Percentiles rank a stretch among this genome's conserved stretches.
These are phyloP conservation scores for Porites divaricata DNA, from an alignment of 92 coral and sea anemone species.

Conservation along the genomic window DNA sequence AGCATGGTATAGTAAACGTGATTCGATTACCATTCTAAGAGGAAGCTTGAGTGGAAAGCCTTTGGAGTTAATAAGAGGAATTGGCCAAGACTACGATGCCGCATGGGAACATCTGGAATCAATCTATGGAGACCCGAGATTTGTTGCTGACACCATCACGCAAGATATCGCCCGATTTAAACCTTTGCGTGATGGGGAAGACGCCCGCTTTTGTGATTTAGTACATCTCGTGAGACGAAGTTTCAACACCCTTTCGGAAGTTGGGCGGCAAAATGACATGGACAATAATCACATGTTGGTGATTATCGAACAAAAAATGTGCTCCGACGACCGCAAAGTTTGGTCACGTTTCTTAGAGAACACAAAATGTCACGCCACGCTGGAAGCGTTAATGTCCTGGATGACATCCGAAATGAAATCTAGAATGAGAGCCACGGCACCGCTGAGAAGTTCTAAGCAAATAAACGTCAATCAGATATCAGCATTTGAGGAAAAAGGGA, in stretches of 20 bases:
- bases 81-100: constrained; percentile 70
- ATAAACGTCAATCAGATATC: neutral
- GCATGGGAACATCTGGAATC: constrained; percentile 72
- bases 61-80: constrained; percentile 66
- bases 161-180: too few relatives aligned
- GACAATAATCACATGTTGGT: constrained; percentile 61
- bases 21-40: constrained; percentile 65
- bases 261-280: constrained; percentile 57
- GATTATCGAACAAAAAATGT: constrained; percentile 56
- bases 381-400: constrained; percentile 50
- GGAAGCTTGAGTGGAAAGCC: constrained; percentile 66
- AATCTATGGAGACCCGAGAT: too few relatives aligned
- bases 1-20: constrained; percentile 48
- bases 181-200: constrained; percentile 60
- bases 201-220: constrained; percentile 63
- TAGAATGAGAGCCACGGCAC: constrained; percentile 63
- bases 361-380: constrained; percentile 40
- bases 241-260: constrained; percentile 55
- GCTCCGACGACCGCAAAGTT: constrained; percentile 49
- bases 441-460: constrained; percentile 35
- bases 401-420: constrained; percentile 51
- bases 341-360: constrained; percentile 60
- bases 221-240: constrained; percentile 55
- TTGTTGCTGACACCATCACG: too few relatives aligned
- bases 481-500: neutral